phyloP scores from a whole-genome alignment of 2,888 invertebrate species.

The Andrena marginata region DNA sequence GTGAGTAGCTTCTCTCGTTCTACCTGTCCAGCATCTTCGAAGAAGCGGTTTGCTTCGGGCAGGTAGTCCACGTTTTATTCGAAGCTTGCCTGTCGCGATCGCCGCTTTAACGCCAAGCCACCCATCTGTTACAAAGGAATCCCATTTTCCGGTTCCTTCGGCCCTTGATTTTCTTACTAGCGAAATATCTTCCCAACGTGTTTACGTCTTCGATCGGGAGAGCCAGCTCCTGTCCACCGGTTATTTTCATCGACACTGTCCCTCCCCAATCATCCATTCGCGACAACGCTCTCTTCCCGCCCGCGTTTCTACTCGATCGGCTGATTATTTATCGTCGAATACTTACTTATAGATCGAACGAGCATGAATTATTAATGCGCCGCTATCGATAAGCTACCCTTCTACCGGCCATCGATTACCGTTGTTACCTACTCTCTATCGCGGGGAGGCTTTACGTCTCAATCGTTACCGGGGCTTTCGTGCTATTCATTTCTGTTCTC shows the following conservation, averaged over 20 bases:
- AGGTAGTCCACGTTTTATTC: background rate
- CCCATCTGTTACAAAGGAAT: too few relatives aligned
- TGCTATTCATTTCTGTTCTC: conserved; percentile 11
- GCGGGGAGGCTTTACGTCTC: conserved; percentile 9
- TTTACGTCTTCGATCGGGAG: too few relatives aligned
- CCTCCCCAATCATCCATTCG: background rate
- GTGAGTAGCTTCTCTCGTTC: conserved; percentile 62
- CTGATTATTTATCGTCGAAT: background rate
- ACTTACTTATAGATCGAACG: background rate
- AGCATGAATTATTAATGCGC: conserved; percentile 28
- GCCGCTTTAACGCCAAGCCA: background rate
- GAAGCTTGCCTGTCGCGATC: background rate
- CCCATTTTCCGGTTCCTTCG: too few relatives aligned
- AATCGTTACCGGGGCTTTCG: conserved; percentile 11
- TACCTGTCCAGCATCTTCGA: background rate
- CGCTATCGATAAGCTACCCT: background rate
- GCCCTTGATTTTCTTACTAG: too few relatives aligned
- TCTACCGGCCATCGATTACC: background rate
- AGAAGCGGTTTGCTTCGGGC: background rate
- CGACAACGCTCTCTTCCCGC: background rate
- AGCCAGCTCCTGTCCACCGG: too few relatives aligned
- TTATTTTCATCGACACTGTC: too few relatives aligned
- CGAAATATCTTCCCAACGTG: too few relatives aligned
- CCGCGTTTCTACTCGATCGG: background rate
- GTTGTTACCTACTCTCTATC: background rate